Percentiles rank a stretch among this genome's conserved stretches.
These are phyloP conservation scores for Palloptera scutellata DNA, from an alignment of 2,888 invertebrate genomes.

Conservation along the genomic window DNA sequence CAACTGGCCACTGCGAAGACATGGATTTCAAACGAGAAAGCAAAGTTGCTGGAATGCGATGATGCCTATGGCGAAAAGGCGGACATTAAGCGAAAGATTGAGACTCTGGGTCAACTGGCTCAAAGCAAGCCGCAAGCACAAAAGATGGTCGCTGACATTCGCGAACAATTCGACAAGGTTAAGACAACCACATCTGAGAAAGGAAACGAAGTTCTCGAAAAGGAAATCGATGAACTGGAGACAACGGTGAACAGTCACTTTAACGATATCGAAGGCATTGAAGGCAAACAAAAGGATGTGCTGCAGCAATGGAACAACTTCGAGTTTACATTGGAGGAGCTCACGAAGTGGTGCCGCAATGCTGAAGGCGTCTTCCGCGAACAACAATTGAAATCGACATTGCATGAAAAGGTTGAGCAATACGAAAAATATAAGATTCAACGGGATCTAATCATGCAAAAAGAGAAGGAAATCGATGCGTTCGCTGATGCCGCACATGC, in stretches of 20 bases:
- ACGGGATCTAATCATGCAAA: conserved; percentile 77
- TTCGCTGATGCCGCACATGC: conserved; percentile 91
- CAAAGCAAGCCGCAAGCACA: conserved; percentile 73
- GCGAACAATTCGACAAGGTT: conserved; percentile 72
- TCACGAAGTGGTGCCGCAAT: conserved; percentile 86
- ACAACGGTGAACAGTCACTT: conserved; percentile 74
- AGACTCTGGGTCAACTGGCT: conserved; percentile 71
- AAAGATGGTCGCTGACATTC: conserved; percentile 73
- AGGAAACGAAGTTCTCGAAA: conserved; percentile 76
- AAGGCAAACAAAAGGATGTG: conserved; percentile 77
- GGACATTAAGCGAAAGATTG: conserved; percentile 78
- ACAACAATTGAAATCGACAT: conserved; percentile 81
- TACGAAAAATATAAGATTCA: conserved; percentile 76
- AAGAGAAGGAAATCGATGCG: conserved; percentile 85
- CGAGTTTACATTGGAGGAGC: conserved; percentile 79
- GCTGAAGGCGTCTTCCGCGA: conserved; percentile 87
- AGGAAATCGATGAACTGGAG: conserved; percentile 77
- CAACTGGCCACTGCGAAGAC: conserved; percentile 80
- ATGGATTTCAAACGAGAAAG: conserved; percentile 82
- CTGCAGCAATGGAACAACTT: conserved; percentile 87
- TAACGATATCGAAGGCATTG: conserved; percentile 72
- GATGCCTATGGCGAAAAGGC: conserved; percentile 85
- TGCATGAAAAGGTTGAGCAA: conserved; percentile 82
- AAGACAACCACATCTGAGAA: conserved; percentile 82
- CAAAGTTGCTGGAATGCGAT: conserved; percentile 81